Evolutionary conservation across 2,888 invertebrate species (phyloP).

Genomic region (Agonopterix heracliana): DNA sequence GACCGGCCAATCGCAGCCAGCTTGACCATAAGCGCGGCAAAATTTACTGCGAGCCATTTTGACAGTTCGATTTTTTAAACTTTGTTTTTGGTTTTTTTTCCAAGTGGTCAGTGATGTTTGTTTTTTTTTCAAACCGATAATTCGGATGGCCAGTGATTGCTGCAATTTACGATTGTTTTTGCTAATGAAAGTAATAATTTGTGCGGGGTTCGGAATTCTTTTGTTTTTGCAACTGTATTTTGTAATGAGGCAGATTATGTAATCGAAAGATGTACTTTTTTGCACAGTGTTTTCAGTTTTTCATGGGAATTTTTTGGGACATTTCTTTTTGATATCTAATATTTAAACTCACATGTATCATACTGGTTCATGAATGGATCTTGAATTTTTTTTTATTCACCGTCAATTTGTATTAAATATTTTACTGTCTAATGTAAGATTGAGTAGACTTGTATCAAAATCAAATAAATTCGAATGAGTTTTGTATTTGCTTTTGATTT

Average conservation of each 20-base stretch:
- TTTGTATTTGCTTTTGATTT: no score
- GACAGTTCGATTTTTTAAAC: slow-evolving; percentile 68
- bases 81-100: slow-evolving; percentile 38
- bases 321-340: no score
- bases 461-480: no score
- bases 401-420: no score
- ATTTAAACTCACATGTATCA: no score
- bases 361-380: no score
- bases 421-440: no score
- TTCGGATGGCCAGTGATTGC: slow-evolving; percentile 52
- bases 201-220: slow-evolving; percentile 18
- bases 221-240: slow-evolving; percentile 9
- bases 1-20: slow-evolving; percentile 44
- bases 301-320: no score
- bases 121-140: slow-evolving; percentile 43
- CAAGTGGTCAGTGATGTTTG: slow-evolving; percentile 34
- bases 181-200: slow-evolving; percentile 50
- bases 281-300: no score
- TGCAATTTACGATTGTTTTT: slow-evolving; percentile 63
- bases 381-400: no score
- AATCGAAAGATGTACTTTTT: neutral
- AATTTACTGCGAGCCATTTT: slow-evolving; percentile 70
- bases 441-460: no score
- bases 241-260: neutral
- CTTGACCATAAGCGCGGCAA: slow-evolving; percentile 43